Percentiles rank a stretch among this genome's conserved stretches.
These are phyloP conservation scores for Erethizon dorsatum DNA, from an alignment of 2,797 vertebrate species.

Conservation along the genomic window DNA sequence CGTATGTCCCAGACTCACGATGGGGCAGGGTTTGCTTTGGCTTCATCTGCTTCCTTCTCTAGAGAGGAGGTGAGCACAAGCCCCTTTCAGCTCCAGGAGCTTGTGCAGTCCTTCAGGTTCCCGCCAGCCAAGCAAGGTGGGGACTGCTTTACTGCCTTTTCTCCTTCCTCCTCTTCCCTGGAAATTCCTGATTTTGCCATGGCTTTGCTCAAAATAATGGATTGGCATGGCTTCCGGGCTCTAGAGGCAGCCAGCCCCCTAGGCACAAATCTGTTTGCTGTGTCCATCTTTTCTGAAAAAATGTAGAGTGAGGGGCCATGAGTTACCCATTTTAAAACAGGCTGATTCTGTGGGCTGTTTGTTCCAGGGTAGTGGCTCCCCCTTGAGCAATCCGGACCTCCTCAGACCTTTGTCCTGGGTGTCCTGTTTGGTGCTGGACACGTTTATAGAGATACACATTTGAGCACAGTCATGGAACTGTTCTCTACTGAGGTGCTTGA, in stretches of 20 bases:
- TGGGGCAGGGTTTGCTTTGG: constrained; percentile 35
- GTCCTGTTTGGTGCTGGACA: neutral
- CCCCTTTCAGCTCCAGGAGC: neutral
- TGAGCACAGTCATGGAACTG: neutral
- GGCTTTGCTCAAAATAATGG: neutral
- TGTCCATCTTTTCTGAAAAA: neutral
- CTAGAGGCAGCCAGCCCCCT: neutral
- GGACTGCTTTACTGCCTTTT: neutral
- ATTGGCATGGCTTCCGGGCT: neutral
- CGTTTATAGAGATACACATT: neutral
- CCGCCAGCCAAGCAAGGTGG: neutral
- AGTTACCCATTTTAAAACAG: neutral
- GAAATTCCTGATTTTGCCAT: neutral
- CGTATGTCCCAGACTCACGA: neutral
- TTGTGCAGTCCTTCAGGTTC: neutral
- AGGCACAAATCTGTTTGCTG: neutral
- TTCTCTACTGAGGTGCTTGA: neutral
- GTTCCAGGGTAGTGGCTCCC: neutral
- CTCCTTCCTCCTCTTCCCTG: neutral
- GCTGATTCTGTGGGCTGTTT: neutral
- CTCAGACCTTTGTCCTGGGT: constrained; percentile 35
- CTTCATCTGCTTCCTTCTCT: neutral
- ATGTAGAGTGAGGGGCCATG: neutral
- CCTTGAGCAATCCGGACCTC: neutral
- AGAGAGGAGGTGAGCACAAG: neutral